Conservation (phyloP, 1,140 invertebrate species). For the Nasonia giraulti region DNA sequence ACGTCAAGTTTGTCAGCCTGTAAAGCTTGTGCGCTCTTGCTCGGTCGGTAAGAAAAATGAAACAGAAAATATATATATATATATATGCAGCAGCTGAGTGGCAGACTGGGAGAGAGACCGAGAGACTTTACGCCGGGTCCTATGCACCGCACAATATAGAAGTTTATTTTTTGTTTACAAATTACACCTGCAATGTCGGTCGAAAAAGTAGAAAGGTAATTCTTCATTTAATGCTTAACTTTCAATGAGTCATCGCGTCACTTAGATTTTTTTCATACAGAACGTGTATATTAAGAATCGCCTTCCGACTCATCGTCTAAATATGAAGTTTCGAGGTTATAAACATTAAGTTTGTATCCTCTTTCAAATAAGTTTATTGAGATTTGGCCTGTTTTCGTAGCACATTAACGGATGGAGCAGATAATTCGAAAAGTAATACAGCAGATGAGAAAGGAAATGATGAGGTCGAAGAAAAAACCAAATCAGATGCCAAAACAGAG, state of each 20-base stretch:
- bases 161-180: slow-evolving; percentile 41
- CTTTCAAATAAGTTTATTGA: neutral
- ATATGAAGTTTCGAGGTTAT: slow-evolving; percentile 30
- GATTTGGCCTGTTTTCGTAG: slow-evolving; percentile 6
- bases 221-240: neutral
- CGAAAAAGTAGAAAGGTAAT: slow-evolving; percentile 46
- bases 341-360: neutral
- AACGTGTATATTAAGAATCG: neutral
- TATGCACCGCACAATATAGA: neutral
- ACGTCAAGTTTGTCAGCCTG: neutral
- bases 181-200: slow-evolving; percentile 23
- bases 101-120: neutral
- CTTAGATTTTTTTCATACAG: neutral
- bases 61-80: no score
- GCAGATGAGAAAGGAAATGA: slow-evolving; percentile 36
- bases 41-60: no score
- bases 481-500: slow-evolving; percentile 55
- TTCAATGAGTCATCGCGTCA: neutral
- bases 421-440: slow-evolving; percentile 10
- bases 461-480: slow-evolving; percentile 27
- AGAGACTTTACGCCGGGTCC: neutral
- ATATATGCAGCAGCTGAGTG: no score
- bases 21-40: neutral
- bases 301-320: neutral
- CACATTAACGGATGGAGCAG: neutral